Evolutionary conservation across 2,797 vertebrate genomes (phyloP), one percentile per base, ranked within the genome.

Genomic region (Pteronotus mesoamericanus): DNA sequence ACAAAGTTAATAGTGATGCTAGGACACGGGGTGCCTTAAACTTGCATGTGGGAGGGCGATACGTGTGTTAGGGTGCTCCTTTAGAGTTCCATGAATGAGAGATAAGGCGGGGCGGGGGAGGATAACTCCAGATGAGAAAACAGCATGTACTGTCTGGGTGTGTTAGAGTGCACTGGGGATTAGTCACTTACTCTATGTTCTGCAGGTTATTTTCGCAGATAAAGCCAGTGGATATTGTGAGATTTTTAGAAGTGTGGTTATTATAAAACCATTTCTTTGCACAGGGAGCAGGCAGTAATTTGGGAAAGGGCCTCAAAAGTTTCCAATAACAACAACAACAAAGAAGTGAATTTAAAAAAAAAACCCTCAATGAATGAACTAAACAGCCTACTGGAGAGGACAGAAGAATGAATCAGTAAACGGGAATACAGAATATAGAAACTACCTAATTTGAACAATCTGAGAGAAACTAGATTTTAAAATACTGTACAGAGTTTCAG

Each of bases 301-400:
- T 95, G 94, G 84, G 39, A 92, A 78, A 95, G 32, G 51, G 14
- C 46, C 5, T 85, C 39, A 88, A 82, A 93, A 96, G 69, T 64
- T 86, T 86, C 42, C 14, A 78, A n/a, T 71, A 72, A 32, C 19
- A 1, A 59, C 59, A 61, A 22, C 57, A 61, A 26, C 59, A 61
- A 32, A 61, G 59, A 61, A 61, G 15, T 55, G 21, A 88, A 75
- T 29, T 57, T 66, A 66, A 72, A 74, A 87, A 71, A 87, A 68
- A 5, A 26, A 61, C 26, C n/a, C n/a, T 16, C 4, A 46, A 18
- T 3, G 9, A 51, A 88, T 42, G 34, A 68, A 14, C 29, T 71
- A 29, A 77, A 77, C 22, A 71, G 78, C 2, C 15, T 61, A 69
- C 71, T 26, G 44, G 55, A 69, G 1, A 34, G 42, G 24, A 44